Evolutionary conservation across 1,140 invertebrate genomes (phyloP).

Genomic region (Eubasilissa regina): DNA sequence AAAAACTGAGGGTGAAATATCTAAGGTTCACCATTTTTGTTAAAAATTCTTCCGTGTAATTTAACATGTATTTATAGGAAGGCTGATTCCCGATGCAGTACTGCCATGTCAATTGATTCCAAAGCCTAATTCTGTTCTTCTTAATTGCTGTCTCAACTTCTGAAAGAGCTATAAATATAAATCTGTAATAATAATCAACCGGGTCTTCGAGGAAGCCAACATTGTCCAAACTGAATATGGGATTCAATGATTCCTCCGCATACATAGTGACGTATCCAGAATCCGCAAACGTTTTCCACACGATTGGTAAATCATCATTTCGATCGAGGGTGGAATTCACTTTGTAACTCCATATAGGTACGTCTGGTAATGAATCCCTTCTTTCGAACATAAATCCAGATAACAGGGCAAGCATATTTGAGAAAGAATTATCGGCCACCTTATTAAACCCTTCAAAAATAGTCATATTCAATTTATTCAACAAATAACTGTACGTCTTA

Average conservation of each 20-base stretch:
- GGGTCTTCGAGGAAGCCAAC: constrained; percentile 55
- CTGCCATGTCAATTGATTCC: constrained; percentile 50
- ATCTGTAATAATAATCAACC: constrained; percentile 57
- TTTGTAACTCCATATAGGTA: constrained; percentile 57
- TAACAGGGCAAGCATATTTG: constrained; percentile 77
- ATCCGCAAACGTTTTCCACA: constrained; percentile 79
- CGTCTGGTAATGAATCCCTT: constrained; percentile 46
- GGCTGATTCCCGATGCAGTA: constrained; percentile 57
- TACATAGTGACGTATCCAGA: constrained; percentile 75
- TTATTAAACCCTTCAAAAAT: constrained; percentile 57
- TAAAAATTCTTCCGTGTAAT: constrained; percentile 58
- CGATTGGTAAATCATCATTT: constrained; percentile 79
- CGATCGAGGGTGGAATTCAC: constrained; percentile 63
- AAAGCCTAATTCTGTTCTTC: constrained; percentile 48
- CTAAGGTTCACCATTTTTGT: constrained; percentile 54
- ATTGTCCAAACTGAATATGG: constrained; percentile 50
- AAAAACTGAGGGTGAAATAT: constrained; percentile 58
- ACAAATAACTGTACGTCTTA: no score
- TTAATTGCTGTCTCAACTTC: constrained; percentile 39
- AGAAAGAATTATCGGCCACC: constrained; percentile 80
- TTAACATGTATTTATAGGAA: constrained; percentile 55
- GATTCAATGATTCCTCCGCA: constrained; percentile 54
- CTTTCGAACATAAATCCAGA: constrained; percentile 67
- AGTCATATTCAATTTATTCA: no score
- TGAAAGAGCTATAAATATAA: constrained; percentile 48